These are phyloP conservation scores for Ophonus ardosiacus DNA, from an alignment of 2,888 invertebrate species.

Conservation along the genomic window DNA sequence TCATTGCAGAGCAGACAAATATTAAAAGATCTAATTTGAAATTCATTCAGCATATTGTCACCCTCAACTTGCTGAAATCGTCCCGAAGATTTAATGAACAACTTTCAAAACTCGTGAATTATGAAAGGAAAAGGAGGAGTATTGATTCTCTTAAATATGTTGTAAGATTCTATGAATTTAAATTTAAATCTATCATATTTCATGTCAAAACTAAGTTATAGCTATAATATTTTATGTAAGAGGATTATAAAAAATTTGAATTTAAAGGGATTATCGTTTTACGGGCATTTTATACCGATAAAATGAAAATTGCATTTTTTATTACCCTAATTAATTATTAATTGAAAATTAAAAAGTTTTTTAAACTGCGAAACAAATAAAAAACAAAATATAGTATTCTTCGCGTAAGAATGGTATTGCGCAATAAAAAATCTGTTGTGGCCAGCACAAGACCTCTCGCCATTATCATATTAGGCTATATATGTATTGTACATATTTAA, in stretches of 20 bases:
- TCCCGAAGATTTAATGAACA: neutral
- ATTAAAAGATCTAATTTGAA: constrained; percentile 17
- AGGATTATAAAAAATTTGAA: neutral
- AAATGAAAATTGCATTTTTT: neutral
- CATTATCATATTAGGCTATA: no score
- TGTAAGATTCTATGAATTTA: neutral
- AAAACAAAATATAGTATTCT: no score
- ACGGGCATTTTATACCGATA: neutral
- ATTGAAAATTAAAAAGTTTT: neutral
- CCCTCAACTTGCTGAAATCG: neutral
- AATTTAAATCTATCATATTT: constrained; percentile 1
- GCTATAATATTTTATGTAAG: neutral
- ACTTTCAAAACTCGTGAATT: neutral
- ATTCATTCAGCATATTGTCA: constrained; percentile 19
- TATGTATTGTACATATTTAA: no score
- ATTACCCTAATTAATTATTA: neutral
- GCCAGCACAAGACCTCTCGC: no score
- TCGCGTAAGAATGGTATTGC: no score
- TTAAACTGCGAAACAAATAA: neutral
- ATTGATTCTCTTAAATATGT: neutral
- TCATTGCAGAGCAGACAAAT: neutral
- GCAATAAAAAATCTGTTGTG: no score
- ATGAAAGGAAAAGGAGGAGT: no score
- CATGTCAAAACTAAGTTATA: neutral
- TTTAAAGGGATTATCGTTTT: neutral